Evolutionary conservation across 2,797 vertebrate genomes (phyloP), one percentile per base, ranked within the genome.

Genomic region (Hirundo rustica): DNA sequence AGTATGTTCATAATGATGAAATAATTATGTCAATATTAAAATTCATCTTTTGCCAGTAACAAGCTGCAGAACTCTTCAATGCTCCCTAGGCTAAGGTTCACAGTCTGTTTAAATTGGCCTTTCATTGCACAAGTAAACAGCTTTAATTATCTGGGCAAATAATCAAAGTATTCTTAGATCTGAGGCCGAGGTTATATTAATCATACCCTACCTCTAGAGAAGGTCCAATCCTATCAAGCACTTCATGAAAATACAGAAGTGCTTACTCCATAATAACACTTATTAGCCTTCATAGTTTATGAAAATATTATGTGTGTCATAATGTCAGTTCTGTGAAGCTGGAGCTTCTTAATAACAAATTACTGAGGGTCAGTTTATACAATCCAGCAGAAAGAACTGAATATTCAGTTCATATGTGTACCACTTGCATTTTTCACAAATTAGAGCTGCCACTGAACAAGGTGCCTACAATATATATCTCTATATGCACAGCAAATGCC

Each of bases 81-180:
- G 64, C 34, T 96, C 94, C 93, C 89, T 74, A 79, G 92, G 71
- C 91, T 97, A 92, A 96, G 85, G 82, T 92, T 96, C 96, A 88
- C 77, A 96, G 65, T 94, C 93, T 96, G 83, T 94, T 97, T 96
- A 93, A 94, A 94, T 80, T 95, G 83, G 80, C 23, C 89, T 95
- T 96, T 93, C 83, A 82, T 79, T 77, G 85, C 71, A 68, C 85
- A 85, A 89, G 71, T 85, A 97, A 97, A 94, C 88, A 93, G 74
- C 74, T 93, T 93, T 96, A 95, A 97, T 96, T 96, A 92, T 77
- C 83, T 88, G 42, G 45, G 71, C 48, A 96, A 96, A 92, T 95
- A 96, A 88, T 89, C 81, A 91, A 86, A 93, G 94, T 74, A 87
- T 88, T 90, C 89, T 94, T 77, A 88, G 79, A 81, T 90, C 77